These are phyloP conservation scores for Catharus fuscescens DNA, from an alignment of 2,113 vertebrate species.

Conservation along the genomic window DNA sequence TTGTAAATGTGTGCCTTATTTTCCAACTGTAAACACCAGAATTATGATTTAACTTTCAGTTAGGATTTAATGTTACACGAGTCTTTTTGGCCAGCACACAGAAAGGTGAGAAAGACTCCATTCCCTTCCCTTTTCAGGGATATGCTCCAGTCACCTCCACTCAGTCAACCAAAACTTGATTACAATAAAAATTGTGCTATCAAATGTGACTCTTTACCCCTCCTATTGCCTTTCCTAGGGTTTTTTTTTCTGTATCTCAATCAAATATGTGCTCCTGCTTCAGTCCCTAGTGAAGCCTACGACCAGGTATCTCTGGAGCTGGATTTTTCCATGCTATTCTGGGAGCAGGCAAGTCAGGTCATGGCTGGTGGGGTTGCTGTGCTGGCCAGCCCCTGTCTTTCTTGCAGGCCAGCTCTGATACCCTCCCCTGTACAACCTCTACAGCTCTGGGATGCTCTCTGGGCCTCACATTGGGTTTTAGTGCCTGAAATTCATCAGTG, in stretches of 20 bases:
- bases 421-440: background rate
- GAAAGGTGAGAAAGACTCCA: background rate
- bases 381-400: background rate
- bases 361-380: background rate
- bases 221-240: background rate
- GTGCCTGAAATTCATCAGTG: background rate
- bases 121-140: background rate
- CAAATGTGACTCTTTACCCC: background rate
- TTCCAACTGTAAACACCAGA: background rate
- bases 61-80: background rate
- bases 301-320: fast-evolving
- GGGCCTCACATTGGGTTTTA: background rate
- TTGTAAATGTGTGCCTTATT: background rate
- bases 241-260: background rate
- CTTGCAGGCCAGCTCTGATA: background rate
- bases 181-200: background rate
- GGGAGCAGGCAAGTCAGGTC: background rate
- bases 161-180: background rate
- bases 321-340: background rate
- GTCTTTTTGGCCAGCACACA: background rate
- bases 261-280: background rate
- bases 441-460: background rate
- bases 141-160: background rate
- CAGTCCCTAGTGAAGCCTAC: background rate
- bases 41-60: background rate